Percentiles rank a stretch among this genome's conserved stretches.
These are phyloP conservation scores for Ectropis grisescens DNA, from an alignment of 1,140 invertebrate genomes.

Conservation along the genomic window DNA sequence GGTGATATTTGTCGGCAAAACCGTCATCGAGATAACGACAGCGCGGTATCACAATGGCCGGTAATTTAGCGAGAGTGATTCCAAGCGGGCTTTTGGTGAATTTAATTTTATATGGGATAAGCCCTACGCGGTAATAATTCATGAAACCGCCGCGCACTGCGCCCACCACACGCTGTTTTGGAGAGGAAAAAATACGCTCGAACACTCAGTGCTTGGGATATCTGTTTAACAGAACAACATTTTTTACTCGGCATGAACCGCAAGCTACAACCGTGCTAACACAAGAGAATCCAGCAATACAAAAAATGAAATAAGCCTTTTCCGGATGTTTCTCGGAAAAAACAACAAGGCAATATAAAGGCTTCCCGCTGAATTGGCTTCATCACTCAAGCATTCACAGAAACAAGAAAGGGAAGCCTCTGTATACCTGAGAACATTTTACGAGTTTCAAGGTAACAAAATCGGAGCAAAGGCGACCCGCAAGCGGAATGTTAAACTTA, in stretches of 20 bases:
- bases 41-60: slow-evolving; percentile 33
- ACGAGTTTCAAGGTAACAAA: slow-evolving; percentile 18
- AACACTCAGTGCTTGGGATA: neutral
- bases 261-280: neutral
- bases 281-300: neutral
- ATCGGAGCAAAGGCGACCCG: slow-evolving; percentile 22
- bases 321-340: neutral
- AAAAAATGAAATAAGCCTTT: slow-evolving; percentile 2
- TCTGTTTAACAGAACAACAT: no score
- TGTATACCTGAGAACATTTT: slow-evolving; percentile 6
- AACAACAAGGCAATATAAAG: no score
- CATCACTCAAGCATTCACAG: slow-evolving; percentile 1
- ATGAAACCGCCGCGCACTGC: slow-evolving; percentile 17
- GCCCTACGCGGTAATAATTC: slow-evolving; percentile 29
- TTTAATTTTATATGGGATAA: slow-evolving; percentile 51
- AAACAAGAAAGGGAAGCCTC: slow-evolving; percentile 7
- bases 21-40: slow-evolving; percentile 29
- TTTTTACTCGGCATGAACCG: no score
- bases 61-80: slow-evolving; percentile 44
- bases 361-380: neutral
- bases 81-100: slow-evolving; percentile 25
- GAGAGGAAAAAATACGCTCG: slow-evolving; percentile 4
- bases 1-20: slow-evolving; percentile 29
- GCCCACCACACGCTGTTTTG: neutral
- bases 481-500: slow-evolving; percentile 40